Conservation (phyloP, 2,888 invertebrate genomes). For the Xiphydria camelus region DNA sequence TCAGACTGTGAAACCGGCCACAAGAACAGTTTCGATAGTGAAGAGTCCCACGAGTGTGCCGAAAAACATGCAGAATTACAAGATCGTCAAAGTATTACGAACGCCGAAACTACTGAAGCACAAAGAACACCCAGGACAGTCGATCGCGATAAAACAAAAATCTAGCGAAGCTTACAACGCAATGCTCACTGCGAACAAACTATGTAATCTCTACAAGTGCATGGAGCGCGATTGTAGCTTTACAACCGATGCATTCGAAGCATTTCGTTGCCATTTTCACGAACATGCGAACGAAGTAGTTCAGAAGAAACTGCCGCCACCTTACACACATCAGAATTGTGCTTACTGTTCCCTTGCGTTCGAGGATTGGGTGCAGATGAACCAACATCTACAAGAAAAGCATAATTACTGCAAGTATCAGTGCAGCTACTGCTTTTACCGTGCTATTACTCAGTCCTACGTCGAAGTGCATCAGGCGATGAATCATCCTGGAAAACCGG, state of each 20-base stretch:
- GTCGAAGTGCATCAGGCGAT: slow-evolving; percentile 65
- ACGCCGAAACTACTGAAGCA: slow-evolving; percentile 23
- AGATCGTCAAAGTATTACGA: slow-evolving; percentile 41
- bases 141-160: slow-evolving; percentile 35
- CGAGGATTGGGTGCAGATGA: slow-evolving; percentile 57
- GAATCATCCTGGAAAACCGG: slow-evolving; percentile 11
- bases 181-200: slow-evolving; percentile 52
- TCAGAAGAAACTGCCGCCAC: slow-evolving; percentile 36
- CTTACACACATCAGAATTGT: slow-evolving; percentile 61
- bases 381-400: slow-evolving; percentile 65
- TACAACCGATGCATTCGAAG: slow-evolving; percentile 49
- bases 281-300: slow-evolving; percentile 37
- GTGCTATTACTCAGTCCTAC: slow-evolving; percentile 64
- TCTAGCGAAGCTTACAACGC: slow-evolving; percentile 40
- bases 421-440: slow-evolving; percentile 71
- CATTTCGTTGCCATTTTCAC: slow-evolving; percentile 57
- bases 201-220: slow-evolving; percentile 63
- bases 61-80: slow-evolving; percentile 33
- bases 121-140: slow-evolving; percentile 18
- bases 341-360: slow-evolving; percentile 63
- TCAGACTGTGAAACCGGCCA: slow-evolving; percentile 12
- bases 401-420: slow-evolving; percentile 67
- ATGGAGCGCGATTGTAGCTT: slow-evolving; percentile 61
- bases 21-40: background rate
- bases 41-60: slow-evolving; percentile 4